These are phyloP conservation scores for Caracal caracal DNA, from an alignment of 2,113 vertebrate genomes.

Conservation along the genomic window DNA sequence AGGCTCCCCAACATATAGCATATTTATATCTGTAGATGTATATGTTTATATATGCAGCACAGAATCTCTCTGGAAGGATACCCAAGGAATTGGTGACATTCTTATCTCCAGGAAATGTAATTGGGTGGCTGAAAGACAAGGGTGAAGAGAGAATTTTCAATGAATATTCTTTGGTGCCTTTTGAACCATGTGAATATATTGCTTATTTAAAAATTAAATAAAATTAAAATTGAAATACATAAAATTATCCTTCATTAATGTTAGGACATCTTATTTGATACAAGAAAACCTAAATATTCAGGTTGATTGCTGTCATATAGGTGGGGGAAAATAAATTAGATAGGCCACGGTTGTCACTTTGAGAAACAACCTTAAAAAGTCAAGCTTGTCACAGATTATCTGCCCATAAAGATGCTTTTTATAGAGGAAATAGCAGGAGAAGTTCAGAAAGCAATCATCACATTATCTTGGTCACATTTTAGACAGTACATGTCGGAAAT, in stretches of 20 bases:
- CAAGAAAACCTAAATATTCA: neutral
- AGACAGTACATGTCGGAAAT: neutral
- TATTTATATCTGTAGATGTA: too few species aligned
- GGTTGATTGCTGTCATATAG: neutral
- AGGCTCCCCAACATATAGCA: neutral
- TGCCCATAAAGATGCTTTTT: neutral
- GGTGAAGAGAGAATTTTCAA: neutral
- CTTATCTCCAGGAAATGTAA: neutral
- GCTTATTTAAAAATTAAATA: neutral
- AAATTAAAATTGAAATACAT: neutral
- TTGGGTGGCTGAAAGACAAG: neutral
- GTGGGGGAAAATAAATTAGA: neutral
- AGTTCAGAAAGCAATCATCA: neutral
- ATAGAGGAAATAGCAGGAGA: neutral
- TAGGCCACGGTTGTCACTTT: neutral
- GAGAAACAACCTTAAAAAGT: slow-evolving; percentile 40
- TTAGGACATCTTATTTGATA: neutral
- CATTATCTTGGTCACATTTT: slow-evolving; percentile 21
- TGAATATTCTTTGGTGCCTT: neutral
- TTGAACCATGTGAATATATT: neutral
- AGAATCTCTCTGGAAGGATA: neutral
- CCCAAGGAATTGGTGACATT: neutral
- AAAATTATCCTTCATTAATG: neutral
- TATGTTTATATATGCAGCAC: neutral
- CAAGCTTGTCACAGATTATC: slow-evolving; percentile 18